Evolutionary conservation across 2,113 vertebrate genomes (phyloP).

Genomic region (Oxyura jamaicensis): DNA sequence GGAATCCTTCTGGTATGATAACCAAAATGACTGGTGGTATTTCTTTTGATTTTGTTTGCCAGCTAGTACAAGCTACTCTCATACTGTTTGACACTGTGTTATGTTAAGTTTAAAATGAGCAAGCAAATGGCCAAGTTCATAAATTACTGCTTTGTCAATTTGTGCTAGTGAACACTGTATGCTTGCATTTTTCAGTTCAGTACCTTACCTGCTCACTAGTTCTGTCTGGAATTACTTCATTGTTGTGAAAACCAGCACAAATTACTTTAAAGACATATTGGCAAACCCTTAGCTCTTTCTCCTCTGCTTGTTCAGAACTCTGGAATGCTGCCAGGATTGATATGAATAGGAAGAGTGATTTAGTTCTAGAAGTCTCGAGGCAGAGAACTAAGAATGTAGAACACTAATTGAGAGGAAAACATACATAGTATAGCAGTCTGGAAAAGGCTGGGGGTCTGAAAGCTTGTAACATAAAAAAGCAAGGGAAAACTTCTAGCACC

Average conservation of each 20-base stretch:
- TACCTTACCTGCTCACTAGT: background rate
- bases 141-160: background rate
- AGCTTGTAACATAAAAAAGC: background rate
- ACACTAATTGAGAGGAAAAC: background rate
- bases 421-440: background rate
- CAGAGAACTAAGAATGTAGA: background rate
- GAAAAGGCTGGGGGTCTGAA: background rate
- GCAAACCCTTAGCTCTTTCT: constrained; percentile 4
- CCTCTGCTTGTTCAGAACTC: constrained; percentile 1
- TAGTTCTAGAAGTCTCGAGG: constrained; percentile 50
- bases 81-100: background rate
- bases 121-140: background rate
- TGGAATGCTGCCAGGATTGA: constrained; percentile 1
- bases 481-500: background rate
- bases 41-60: background rate
- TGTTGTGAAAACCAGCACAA: background rate
- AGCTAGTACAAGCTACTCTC: background rate
- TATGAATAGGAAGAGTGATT: constrained; percentile 45
- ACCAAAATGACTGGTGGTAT: background rate
- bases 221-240: background rate
- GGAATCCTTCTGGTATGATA: background rate
- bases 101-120: background rate
- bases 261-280: constrained; percentile 8
- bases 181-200: background rate
- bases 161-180: background rate